Conservation (phyloP, 2,113 vertebrate species). For the Dasyornis broadbenti region DNA sequence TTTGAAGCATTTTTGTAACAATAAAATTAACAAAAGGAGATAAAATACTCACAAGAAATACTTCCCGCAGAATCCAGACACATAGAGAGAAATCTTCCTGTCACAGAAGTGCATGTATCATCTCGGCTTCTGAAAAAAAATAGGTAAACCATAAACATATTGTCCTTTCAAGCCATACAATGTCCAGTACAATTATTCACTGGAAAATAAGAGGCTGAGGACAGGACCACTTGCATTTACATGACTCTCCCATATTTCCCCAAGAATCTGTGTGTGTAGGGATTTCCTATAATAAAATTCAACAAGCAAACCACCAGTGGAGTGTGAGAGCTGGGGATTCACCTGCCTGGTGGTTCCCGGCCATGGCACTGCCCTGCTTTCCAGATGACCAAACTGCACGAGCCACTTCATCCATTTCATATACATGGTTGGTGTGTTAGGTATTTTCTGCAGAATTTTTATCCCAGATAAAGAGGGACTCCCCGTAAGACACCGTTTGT, state of each 20-base stretch:
- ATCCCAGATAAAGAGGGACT: not conserved
- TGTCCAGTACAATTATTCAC: not conserved
- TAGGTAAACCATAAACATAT: not conserved
- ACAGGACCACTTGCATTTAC: not conserved
- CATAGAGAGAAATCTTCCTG: not conserved
- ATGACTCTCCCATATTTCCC: not conserved
- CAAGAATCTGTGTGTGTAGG: not conserved
- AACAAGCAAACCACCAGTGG: not conserved
- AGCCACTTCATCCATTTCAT: not conserved
- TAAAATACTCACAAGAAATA: not conserved
- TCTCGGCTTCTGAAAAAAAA: not conserved
- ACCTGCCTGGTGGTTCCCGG: not conserved
- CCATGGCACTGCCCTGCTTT: not conserved
- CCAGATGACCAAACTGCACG: not conserved
- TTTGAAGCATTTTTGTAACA: not conserved
- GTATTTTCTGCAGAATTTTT: not conserved
- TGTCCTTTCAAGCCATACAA: not conserved
- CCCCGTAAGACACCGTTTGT: not conserved
- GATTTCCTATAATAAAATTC: not conserved
- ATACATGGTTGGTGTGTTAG: not conserved
- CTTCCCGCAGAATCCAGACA: not conserved
- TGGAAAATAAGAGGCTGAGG: not conserved
- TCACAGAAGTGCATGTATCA: fast-evolving
- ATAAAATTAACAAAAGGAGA: not conserved
- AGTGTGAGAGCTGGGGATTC: not conserved